A percentile compares a stretch with the other conserved stretches of the same genome.
Conservation (phyloP, 2,888 invertebrate species). For the Eulithis testata region DNA sequence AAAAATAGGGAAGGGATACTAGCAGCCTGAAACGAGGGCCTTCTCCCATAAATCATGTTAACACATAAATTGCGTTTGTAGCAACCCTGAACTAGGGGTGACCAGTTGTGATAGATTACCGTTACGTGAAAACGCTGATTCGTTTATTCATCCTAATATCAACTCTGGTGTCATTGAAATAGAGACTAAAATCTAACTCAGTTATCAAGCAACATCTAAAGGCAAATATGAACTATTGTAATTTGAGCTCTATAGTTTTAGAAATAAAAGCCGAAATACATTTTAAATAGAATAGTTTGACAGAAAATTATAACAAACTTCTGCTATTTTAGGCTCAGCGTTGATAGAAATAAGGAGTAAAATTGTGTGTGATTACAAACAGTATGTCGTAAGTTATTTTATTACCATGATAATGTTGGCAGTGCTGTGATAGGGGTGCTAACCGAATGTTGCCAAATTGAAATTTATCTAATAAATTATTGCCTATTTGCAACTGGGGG, state of each 20-base stretch:
- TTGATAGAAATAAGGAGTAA: neutral
- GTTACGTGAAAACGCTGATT: conserved; percentile 25
- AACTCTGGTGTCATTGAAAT: conserved; percentile 13
- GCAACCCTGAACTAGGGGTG: conserved; percentile 66
- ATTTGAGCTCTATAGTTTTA: conserved; percentile 13
- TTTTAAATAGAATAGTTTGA: conserved; percentile 3
- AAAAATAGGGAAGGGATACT: conserved; percentile 18
- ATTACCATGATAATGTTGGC: conserved; percentile 51
- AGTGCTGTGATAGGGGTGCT: conserved; percentile 54
- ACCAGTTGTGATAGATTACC: conserved; percentile 68
- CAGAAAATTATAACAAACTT: conserved; percentile 3
- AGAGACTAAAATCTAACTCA: neutral
- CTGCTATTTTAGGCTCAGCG: conserved; percentile 9
- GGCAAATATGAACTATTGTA: conserved; percentile 3
- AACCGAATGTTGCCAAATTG: conserved; percentile 50
- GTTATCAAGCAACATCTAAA: neutral
- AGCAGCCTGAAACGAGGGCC: conserved; percentile 52
- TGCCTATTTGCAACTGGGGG: conserved; percentile 55
- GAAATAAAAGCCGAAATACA: conserved; percentile 10
- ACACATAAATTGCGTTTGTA: conserved; percentile 76
- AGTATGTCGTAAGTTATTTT: conserved; percentile 46
- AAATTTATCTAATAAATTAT: conserved; percentile 80
- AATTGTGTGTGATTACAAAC: conserved; percentile 22
- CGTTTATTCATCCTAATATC: conserved; percentile 7
- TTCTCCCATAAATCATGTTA: conserved; percentile 79